Percentiles rank a stretch among this genome's conserved stretches.
Evolutionary conservation across 2,888 invertebrate genomes (phyloP).

Genomic region (Cordilura impudica): DNA sequence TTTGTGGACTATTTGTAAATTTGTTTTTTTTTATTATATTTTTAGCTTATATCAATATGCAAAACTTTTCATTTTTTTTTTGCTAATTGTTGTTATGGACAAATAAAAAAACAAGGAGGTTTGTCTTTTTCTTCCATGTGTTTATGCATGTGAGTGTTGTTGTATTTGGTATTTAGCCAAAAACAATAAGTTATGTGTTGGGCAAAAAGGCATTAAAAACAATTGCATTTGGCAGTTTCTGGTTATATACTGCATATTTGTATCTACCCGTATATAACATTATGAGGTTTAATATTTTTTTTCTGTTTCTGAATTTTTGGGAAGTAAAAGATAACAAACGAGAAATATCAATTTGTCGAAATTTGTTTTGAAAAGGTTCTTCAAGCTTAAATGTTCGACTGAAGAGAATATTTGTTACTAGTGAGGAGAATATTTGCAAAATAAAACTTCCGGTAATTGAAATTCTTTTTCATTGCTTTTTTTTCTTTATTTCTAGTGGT

Average conservation of each 20-base stretch:
- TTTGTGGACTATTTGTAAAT: conserved; percentile 29
- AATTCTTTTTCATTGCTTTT: conserved; percentile 43
- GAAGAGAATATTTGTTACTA: not conserved
- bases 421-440: conserved; percentile 32
- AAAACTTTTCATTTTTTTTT: conserved; percentile 36
- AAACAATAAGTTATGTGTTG: conserved; percentile 62
- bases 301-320: not conserved
- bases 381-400: conserved; percentile 50
- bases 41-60: conserved; percentile 59
- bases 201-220: conserved; percentile 63
- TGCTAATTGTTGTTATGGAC: not conserved
- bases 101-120: conserved; percentile 21
- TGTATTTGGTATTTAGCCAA: conserved; percentile 65
- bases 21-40: conserved; percentile 29
- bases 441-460: conserved; percentile 60
- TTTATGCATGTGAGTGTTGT: conserved; percentile 5
- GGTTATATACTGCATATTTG: conserved; percentile 48
- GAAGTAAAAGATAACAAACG: conserved; percentile 35
- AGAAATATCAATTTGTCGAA: conserved; percentile 63
- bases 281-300: conserved; percentile 30
- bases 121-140: conserved; percentile 12
- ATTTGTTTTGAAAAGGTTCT: conserved; percentile 60
- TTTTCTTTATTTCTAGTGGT: not conserved
- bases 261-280: conserved; percentile 43
- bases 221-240: conserved; percentile 65